A percentile compares a stretch with the other conserved stretches of the same genome.
Conservation (phyloP, 2,113 vertebrate species). For the Pterocles gutturalis region DNA sequence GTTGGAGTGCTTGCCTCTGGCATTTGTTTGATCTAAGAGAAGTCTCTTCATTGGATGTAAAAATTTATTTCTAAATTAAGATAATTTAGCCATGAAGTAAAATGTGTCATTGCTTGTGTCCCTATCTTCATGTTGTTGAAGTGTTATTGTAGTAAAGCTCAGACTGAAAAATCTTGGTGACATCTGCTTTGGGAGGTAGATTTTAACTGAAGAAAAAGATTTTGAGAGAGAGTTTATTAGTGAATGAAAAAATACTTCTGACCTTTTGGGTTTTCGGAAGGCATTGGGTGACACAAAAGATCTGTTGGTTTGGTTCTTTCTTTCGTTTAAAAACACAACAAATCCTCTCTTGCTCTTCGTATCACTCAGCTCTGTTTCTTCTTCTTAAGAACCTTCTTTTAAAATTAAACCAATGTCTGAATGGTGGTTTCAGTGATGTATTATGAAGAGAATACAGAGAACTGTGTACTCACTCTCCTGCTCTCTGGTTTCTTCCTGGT, state of each 20-base stretch:
- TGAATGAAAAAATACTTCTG: not conserved
- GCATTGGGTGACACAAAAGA: not conserved
- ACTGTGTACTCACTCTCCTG: not conserved
- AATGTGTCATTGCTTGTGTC: not conserved
- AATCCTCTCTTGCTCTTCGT: not conserved
- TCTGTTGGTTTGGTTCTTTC: not conserved
- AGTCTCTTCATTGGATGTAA: not conserved
- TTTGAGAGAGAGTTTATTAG: not conserved
- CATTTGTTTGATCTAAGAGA: not conserved
- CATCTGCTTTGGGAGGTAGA: not conserved
- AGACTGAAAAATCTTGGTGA: not conserved
- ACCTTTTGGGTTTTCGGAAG: not conserved
- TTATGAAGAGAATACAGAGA: not conserved
- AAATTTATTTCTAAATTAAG: conserved; percentile 25
- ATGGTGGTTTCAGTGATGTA: not conserved
- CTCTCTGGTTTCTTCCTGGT: not conserved
- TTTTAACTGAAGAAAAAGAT: not conserved
- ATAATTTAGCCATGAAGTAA: not conserved
- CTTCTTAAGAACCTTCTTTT: not conserved
- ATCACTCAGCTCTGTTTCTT: not conserved
- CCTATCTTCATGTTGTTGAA: not conserved
- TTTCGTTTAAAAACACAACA: not conserved
- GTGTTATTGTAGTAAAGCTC: not conserved
- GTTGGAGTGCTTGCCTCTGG: not conserved
- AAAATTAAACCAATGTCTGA: not conserved